These are phyloP conservation scores for Hipposideros larvatus DNA, from an alignment of 2,797 vertebrate genomes.

Conservation along the genomic window DNA sequence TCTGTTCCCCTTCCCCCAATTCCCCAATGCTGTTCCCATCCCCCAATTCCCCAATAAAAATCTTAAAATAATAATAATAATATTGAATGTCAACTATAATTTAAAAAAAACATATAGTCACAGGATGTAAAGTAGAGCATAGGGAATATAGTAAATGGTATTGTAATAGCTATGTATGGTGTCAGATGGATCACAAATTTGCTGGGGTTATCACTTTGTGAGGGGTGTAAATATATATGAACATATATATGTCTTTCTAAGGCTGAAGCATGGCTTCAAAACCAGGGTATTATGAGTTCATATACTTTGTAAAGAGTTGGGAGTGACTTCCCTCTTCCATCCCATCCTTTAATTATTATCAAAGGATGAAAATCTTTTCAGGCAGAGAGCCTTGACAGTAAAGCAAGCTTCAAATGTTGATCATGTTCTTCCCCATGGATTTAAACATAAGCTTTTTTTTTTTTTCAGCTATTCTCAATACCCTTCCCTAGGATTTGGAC, in stretches of 20 bases:
- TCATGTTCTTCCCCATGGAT: background rate
- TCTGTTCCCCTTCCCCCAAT: no score
- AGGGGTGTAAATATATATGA: no score
- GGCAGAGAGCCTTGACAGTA: background rate
- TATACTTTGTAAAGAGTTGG: background rate
- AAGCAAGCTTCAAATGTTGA: conserved; percentile 20
- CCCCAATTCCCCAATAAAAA: no score
- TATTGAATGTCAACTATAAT: no score
- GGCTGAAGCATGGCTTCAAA: background rate
- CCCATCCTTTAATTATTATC: conserved; percentile 11
- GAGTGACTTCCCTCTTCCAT: background rate
- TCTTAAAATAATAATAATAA: no score
- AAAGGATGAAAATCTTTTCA: conserved; percentile 30
- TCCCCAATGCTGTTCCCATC: no score
- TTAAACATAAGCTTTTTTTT: conserved; percentile 35
- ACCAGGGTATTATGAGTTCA: conserved; percentile 12
- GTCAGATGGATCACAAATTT: no score
- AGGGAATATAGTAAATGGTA: no score
- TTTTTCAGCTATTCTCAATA: conserved; percentile 36
- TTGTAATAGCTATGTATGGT: no score
- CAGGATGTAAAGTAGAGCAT: no score
- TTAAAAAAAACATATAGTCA: no score
- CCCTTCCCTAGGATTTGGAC: conserved; percentile 16
- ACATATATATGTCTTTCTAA: background rate
- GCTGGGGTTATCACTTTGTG: no score